These are phyloP conservation scores for Myxocyprinus asiaticus DNA, from an alignment of 2,113 vertebrate species.

Conservation along the genomic window DNA sequence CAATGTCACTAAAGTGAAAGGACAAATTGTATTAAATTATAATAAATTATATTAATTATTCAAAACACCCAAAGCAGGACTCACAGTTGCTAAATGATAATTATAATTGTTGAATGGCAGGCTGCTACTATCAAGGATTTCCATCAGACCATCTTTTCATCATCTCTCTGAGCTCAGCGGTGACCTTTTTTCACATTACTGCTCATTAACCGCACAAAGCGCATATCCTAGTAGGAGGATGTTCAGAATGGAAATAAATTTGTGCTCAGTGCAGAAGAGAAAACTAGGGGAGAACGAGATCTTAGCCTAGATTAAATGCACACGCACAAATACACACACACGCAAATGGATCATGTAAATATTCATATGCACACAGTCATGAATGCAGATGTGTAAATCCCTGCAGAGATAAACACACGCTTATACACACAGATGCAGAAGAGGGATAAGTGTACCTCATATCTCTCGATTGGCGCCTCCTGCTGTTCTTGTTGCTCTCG, in stretches of 20 bases:
- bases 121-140: neutral
- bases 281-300: neutral
- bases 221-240: constrained; percentile 34
- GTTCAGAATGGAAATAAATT: constrained; percentile 28
- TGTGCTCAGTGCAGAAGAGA: neutral
- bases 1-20: too few relatives aligned
- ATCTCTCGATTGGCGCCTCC: constrained; percentile 95
- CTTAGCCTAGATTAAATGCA: constrained; percentile 9
- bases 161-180: constrained; percentile 3
- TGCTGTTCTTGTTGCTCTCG: constrained; percentile 96
- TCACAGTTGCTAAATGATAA: constrained; percentile 20
- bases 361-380: constrained; percentile 16
- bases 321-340: neutral
- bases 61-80: neutral
- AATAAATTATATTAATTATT: too few relatives aligned
- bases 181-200: neutral
- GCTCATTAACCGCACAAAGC: constrained; percentile 39
- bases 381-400: constrained; percentile 12
- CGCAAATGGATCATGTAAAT: constrained; percentile 2
- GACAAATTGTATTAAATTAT: too few relatives aligned
- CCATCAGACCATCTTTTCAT: constrained; percentile 27
- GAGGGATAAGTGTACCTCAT: constrained; percentile 79
- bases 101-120: constrained; percentile 21
- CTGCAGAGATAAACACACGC: neutral
- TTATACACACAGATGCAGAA: neutral